A percentile compares a stretch with the other conserved stretches of the same genome.
Evolutionary conservation across 2,113 vertebrate species (phyloP).

Genomic region (Ivindomyrus marchei): DNA sequence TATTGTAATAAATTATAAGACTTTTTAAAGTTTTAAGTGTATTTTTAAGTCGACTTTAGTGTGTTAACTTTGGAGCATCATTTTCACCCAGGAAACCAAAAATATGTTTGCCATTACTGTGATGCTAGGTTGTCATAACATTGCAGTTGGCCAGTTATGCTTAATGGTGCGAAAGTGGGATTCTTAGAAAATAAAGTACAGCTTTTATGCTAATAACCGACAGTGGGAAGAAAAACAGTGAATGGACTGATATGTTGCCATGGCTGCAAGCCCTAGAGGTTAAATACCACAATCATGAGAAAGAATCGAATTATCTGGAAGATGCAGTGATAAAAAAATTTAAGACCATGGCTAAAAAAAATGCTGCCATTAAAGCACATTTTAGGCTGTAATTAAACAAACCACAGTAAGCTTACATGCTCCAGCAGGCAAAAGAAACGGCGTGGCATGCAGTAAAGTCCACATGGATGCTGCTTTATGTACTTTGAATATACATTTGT

Average conservation of each 20-base stretch:
- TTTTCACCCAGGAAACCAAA: background rate
- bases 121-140: background rate
- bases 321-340: background rate
- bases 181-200: background rate
- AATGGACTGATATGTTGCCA: conserved; percentile 10
- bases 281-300: background rate
- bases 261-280: conserved; percentile 14
- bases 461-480: background rate
- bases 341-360: background rate
- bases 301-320: background rate
- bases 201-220: background rate
- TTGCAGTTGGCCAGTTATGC: background rate
- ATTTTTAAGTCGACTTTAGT: background rate
- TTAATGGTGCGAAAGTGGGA: background rate
- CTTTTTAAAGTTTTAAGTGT: background rate
- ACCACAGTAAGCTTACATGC: background rate
- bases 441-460: background rate
- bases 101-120: background rate
- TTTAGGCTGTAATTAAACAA: background rate
- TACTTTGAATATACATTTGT: background rate
- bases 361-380: background rate
- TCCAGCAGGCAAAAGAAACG: background rate
- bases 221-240: background rate
- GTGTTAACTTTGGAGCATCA: background rate
- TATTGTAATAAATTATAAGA: background rate